Evolutionary conservation across 1,140 invertebrate species (phyloP).

Genomic region (Drosophila kurseongensis): DNA sequence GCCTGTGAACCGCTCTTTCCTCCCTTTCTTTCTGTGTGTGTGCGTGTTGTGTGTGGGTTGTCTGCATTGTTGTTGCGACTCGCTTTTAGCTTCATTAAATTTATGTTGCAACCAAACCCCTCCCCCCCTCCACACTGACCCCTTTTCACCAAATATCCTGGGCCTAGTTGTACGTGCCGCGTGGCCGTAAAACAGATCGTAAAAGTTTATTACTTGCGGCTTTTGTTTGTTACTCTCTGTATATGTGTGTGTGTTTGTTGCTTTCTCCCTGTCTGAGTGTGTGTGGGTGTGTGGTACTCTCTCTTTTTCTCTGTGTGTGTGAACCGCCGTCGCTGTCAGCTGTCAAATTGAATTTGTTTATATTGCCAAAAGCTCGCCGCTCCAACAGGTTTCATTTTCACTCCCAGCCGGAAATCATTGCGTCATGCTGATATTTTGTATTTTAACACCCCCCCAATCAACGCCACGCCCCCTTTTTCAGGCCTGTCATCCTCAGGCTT

Average conservation of each 20-base stretch:
- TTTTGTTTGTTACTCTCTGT: conserved; percentile 42
- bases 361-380: no score
- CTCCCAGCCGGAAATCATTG: no score
- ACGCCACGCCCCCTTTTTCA: no score
- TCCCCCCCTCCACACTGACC: no score
- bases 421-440: no score
- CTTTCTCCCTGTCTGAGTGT: conserved; percentile 2
- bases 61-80: conserved; percentile 70
- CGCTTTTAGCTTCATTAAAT: conserved; percentile 81
- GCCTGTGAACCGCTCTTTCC: conserved; percentile 22
- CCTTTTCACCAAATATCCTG: conserved; percentile 37
- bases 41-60: conserved; percentile 28
- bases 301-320: conserved; percentile 9
- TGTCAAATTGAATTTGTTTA: conserved; percentile 85
- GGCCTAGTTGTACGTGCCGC: conserved; percentile 81
- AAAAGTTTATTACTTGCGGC: conserved; percentile 84
- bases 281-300: conserved; percentile 16
- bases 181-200: conserved; percentile 81
- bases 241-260: conserved; percentile 39
- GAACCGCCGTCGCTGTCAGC: conserved; percentile 73
- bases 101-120: conserved; percentile 76
- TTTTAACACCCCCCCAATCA: no score
- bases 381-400: no score
- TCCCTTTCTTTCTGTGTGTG: conserved; percentile 4
- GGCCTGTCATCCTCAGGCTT: no score